These are phyloP conservation scores for Fistularia tabacaria DNA, from an alignment of 2,797 vertebrate species.

Conservation along the genomic window DNA sequence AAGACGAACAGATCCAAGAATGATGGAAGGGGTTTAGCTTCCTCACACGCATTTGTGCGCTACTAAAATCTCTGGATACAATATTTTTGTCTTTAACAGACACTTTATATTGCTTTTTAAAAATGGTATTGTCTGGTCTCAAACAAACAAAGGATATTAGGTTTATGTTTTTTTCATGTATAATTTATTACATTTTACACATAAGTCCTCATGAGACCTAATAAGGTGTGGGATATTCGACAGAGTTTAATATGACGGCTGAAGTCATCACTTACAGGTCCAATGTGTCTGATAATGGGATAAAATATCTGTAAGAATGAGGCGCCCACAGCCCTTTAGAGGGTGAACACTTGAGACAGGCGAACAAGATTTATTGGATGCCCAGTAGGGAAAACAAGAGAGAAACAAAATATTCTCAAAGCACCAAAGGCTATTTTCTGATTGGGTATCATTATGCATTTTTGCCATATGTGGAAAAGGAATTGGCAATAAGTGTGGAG, in stretches of 20 bases:
- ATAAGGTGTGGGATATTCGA: constrained; percentile 55
- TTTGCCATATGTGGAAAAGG: constrained; percentile 42
- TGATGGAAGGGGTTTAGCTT: constrained; percentile 31
- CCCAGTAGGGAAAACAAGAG: constrained; percentile 56
- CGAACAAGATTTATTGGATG: constrained; percentile 70
- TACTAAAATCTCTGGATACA: constrained; percentile 25
- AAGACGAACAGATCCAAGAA: constrained; percentile 2
- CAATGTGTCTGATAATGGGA: constrained; percentile 36
- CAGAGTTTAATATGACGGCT: constrained; percentile 57
- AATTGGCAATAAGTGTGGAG: constrained; percentile 52
- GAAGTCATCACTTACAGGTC: constrained; percentile 40
- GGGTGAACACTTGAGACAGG: constrained; percentile 48
- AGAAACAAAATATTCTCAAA: constrained; percentile 59
- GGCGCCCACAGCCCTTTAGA: constrained; percentile 34
- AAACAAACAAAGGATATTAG: constrained; percentile 73
- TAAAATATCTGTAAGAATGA: constrained; percentile 62
- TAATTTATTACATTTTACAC: constrained; percentile 70
- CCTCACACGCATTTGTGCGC: constrained; percentile 9
- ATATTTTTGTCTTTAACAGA: constrained; percentile 47
- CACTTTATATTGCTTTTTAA: constrained; percentile 64
- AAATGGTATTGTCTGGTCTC: constrained; percentile 56
- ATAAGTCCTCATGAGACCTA: constrained; percentile 63
- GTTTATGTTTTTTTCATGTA: constrained; percentile 54
- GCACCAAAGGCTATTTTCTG: constrained; percentile 62
- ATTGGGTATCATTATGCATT: constrained; percentile 63